Base-by-base conservation (phyloP, 1,140 invertebrate genomes). In the Drosophila obscura region DNA sequence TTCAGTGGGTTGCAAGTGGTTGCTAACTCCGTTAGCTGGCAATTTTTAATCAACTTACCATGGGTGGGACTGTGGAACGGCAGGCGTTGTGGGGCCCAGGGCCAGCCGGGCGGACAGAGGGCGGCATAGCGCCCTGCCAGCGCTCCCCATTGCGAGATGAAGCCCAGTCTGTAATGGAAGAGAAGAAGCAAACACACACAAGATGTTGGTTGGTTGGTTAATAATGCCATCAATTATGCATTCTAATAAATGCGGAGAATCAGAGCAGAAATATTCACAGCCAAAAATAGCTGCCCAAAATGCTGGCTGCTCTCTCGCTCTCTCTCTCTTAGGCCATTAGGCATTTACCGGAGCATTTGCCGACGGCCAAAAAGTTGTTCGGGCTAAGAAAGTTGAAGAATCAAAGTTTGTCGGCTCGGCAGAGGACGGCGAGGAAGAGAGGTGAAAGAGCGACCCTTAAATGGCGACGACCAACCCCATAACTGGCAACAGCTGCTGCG, bases 141-240 rank as follows among this genome's bases (percentile, higher is more conserved):
- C 55, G 94, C 96, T 84, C 94, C 96, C 94, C 94, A 96, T 91
- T 94, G 96, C 19, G 96, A 96, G 92, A 97, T 96, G 68, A 96
- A 93, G 58, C 96, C 96, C 92, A 97, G 93, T 92, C 96, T 97
- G 93, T 0, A 94, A 84, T 31, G 41, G 71, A 50, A 50, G n/a
- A 67, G 2, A 31, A 3, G n/a, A n/a, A n/a, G n/a, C n/a, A n/a
- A 1, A 6, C 28, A 8, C 28, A 31, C 28, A 6, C 28, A 41
- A 60, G 43, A 59, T 45, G 56, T 39, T 13, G 11, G 35, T 57
- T 68, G 71, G 51, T 89, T 68, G 71, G 51, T 89, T 78, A 80
- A 53, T 77, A 74, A 61, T 58, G 69, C 49, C 65, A 77, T 85
- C 65, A 88, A 79, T 72, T 73, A 87, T 77, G 68, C 61, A 85